Percentiles rank a stretch among this genome's conserved stretches.
These are phyloP conservation scores for Sinocyclocheilus maitianheensis DNA, from an alignment of 2,113 vertebrate genomes.

Conservation along the genomic window DNA sequence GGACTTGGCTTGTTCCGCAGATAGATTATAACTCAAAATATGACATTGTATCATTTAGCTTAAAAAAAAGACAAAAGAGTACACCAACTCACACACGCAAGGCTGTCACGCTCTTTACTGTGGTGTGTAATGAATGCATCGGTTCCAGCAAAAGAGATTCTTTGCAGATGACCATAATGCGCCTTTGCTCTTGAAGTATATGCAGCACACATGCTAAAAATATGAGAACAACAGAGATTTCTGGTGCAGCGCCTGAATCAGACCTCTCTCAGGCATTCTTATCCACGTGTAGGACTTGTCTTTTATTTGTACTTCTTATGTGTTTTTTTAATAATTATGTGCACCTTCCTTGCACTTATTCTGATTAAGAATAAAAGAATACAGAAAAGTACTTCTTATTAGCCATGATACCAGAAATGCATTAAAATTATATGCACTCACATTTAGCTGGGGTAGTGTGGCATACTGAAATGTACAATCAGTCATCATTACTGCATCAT, in stretches of 20 bases:
- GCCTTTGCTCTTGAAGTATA: constrained; percentile 20
- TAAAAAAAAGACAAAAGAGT: constrained; percentile 44
- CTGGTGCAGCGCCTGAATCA: not conserved
- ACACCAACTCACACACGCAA: constrained; percentile 43
- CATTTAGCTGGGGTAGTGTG: too few relatives aligned
- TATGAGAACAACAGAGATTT: constrained; percentile 5
- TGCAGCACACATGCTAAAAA: constrained; percentile 20
- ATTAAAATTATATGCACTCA: not conserved
- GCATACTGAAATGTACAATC: too few relatives aligned
- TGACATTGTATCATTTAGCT: constrained; percentile 37
- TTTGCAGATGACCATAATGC: constrained; percentile 43
- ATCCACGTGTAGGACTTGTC: not conserved
- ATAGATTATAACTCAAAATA: constrained; percentile 31
- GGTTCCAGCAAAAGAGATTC: constrained; percentile 32
- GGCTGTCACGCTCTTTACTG: constrained; percentile 32
- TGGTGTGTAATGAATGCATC: constrained; percentile 48
- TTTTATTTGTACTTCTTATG: not conserved
- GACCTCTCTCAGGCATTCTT: constrained; percentile 8
- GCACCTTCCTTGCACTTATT: not conserved
- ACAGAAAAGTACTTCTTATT: not conserved
- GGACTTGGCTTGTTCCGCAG: constrained; percentile 21
- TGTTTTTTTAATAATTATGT: not conserved
- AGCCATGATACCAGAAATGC: not conserved
- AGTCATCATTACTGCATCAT: too few relatives aligned
- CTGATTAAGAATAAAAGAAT: not conserved